These are phyloP conservation scores for Mizuhopecten yessoensis DNA, from an alignment of 1,140 invertebrate genomes.

Conservation along the genomic window DNA sequence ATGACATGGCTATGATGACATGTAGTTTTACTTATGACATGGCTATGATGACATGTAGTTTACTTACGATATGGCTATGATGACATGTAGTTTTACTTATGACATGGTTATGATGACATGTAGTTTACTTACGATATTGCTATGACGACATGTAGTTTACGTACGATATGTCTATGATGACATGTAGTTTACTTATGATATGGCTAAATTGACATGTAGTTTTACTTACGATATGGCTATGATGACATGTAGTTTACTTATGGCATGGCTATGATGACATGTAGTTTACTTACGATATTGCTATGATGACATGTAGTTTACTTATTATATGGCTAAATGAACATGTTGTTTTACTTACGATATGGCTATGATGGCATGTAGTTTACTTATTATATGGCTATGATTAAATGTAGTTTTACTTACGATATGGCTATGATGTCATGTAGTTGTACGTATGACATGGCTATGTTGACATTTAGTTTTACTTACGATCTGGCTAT, in stretches of 20 bases:
- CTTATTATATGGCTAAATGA: neutral
- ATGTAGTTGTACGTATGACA: neutral
- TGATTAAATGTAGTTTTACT: neutral
- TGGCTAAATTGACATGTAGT: neutral
- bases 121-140: constrained; percentile 1
- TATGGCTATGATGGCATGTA: constrained; percentile 42
- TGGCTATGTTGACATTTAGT: neutral
- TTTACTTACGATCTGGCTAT: neutral
- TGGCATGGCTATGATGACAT: neutral
- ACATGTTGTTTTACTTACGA: neutral
- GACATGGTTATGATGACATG: neutral
- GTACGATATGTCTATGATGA: no score
- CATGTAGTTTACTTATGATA: neutral
- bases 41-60: constrained; percentile 23
- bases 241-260: neutral
- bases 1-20: no score
- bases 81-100: neutral
- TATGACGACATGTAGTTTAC: constrained; percentile 41
- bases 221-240: neutral
- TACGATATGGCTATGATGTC: neutral
- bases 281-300: constrained; percentile 39
- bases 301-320: constrained; percentile 35
- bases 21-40: neutral
- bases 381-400: neutral
- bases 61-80: neutral